Base-by-base conservation (phyloP, 2,888 invertebrate species). In the Mayetiola destructor region DNA sequence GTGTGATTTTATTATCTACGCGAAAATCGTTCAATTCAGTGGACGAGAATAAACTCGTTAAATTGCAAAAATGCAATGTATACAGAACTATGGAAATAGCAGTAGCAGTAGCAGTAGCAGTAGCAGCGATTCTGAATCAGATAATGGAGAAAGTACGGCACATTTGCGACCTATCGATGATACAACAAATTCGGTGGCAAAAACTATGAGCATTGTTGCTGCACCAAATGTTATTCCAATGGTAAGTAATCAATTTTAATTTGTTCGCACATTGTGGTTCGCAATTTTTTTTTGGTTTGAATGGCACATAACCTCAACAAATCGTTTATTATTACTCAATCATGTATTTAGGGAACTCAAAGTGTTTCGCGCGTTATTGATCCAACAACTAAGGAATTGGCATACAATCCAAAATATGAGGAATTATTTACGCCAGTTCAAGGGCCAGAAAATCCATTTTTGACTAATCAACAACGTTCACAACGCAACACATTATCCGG, bases 361-460 rank as follows among this genome's bases (percentile, higher is more conserved):
- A 81, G 82, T 62, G 80, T 81, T 27, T 73, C 82, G 58, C 75
- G 81, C 14, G 80, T 87, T 59, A 75, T 96, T 61, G 87, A 91
- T 70, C 82, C 87, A 1, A 82, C 81, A 39, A 76, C 80, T 0
- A 87, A 88, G 68, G 94, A 95, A 73, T 72, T 99, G 2, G 76
- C 77, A 61, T 87, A 86, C 68, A 99, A 99, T 76, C 91, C 96
- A 0, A 94, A 86, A 66, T 96, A 81, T 72, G 95, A 97, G 58
- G 93, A 97, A 68, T 75, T 99, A 2, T 99, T 85, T 75, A 88
- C 94, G 3, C 94, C 96, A 0, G 79, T 85, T 60, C 80, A 86
- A 54, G 97, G 97, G 0, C 97, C 97, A 0, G 83, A 82, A 63
- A 94, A 97, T 74, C 97, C 97, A 0, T 90, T 87, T 67, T 84